Evolutionary conservation across 2,113 vertebrate genomes (phyloP).

Genomic region (Anhinga rufa): DNA sequence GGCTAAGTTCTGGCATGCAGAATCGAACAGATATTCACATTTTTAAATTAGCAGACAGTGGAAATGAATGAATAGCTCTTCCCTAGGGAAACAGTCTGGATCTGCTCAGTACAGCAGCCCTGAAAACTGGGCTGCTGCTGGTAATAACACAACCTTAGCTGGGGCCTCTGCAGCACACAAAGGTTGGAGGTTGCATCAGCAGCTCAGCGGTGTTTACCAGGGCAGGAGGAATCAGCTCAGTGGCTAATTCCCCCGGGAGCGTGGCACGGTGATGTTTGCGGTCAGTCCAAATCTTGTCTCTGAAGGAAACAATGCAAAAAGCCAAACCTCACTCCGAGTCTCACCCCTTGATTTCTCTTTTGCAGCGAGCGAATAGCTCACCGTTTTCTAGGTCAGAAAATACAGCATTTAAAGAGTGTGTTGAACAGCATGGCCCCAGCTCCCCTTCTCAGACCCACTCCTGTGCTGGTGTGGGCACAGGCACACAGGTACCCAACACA

Average conservation of each 20-base stretch:
- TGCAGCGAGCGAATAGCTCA: background rate
- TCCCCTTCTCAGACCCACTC: background rate
- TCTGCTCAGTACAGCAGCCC: background rate
- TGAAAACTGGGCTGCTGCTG: conserved; percentile 14
- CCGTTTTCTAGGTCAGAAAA: background rate
- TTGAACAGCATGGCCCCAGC: background rate
- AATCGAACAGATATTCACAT: background rate
- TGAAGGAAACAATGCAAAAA: background rate
- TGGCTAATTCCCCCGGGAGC: background rate
- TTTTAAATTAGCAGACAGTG: conserved; percentile 12
- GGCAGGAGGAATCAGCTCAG: background rate
- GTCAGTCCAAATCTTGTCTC: background rate
- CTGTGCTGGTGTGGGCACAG: fast-evolving
- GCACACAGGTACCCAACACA: background rate
- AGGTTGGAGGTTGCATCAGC: background rate
- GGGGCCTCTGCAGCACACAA: background rate
- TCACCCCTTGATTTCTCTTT: background rate
- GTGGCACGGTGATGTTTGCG: background rate
- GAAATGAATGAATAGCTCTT: conserved; percentile 14
- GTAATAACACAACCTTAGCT: background rate
- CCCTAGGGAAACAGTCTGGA: conserved; percentile 33
- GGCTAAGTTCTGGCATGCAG: background rate
- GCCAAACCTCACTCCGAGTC: background rate
- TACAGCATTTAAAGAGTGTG: background rate
- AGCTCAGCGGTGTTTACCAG: background rate